phyloP scores from a whole-genome alignment of 2,113 vertebrate genomes.

The Brachyhypopomus occidentalis region DNA sequence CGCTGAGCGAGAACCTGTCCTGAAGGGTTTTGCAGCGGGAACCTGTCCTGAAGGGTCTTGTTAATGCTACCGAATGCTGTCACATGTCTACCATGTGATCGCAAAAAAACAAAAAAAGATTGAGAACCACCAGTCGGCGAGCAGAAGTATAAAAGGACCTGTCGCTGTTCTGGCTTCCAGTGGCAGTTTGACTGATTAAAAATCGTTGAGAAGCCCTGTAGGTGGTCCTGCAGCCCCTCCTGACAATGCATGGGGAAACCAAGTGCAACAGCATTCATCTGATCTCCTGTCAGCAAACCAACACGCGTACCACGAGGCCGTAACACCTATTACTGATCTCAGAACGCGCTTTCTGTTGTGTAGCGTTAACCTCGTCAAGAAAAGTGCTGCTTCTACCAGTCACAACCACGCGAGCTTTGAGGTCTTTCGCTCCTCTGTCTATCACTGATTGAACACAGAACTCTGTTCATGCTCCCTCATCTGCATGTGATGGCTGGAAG shows the following conservation, averaged over 20 bases:
- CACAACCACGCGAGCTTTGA: too few relatives aligned
- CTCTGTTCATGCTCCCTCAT: not conserved
- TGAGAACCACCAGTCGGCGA: slow-evolving; percentile 8
- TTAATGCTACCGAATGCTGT: slow-evolving; percentile 52
- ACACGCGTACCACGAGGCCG: not conserved
- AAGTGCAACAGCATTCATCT: not conserved
- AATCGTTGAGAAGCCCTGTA: slow-evolving; percentile 29
- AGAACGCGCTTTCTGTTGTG: not conserved
- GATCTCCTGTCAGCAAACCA: slow-evolving; percentile 18
- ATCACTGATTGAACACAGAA: too few relatives aligned
- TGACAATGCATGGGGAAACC: slow-evolving; percentile 36
- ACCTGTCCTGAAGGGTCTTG: slow-evolving; percentile 49
- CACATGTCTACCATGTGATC: slow-evolving; percentile 28
- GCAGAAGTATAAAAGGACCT: not conserved
- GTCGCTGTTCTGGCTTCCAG: not conserved
- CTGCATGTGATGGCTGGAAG: not conserved
- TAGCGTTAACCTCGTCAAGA: not conserved
- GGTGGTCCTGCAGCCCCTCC: slow-evolving; percentile 29
- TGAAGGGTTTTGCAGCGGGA: slow-evolving; percentile 43
- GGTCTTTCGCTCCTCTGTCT: not conserved
- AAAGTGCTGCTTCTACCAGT: not conserved
- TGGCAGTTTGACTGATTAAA: slow-evolving; percentile 39
- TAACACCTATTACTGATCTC: slow-evolving; percentile 1
- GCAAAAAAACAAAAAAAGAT: slow-evolving; percentile 33
- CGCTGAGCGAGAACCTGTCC: not conserved